These are phyloP conservation scores for Xenopus laevis DNA, from an alignment of 2,113 vertebrate species.

Conservation along the genomic window DNA sequence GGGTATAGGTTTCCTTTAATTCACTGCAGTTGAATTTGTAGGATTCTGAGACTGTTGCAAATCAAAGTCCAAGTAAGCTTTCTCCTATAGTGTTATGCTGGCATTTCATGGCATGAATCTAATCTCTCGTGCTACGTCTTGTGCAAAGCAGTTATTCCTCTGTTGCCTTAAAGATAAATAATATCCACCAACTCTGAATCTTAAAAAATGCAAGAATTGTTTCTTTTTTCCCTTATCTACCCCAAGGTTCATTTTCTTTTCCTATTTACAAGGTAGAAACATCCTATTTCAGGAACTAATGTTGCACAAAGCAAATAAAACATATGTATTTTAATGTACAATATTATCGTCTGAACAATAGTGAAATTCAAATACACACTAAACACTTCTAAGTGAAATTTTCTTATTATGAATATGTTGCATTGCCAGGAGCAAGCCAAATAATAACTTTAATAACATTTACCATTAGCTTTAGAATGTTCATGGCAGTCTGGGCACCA, in stretches of 20 bases:
- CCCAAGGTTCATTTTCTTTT: slow-evolving; percentile 13
- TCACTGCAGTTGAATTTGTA: too few relatives aligned
- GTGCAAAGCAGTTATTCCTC: not conserved
- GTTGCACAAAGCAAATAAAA: slow-evolving; percentile 28
- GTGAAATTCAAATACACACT: slow-evolving; percentile 22
- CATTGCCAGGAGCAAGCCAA: not conserved
- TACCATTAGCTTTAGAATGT: too few relatives aligned
- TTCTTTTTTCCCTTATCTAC: not conserved
- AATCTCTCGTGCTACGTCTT: too few relatives aligned
- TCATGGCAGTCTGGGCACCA: too few relatives aligned
- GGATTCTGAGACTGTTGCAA: too few relatives aligned
- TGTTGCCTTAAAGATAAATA: not conserved
- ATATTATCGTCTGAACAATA: slow-evolving; percentile 14
- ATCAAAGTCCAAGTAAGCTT: too few relatives aligned
- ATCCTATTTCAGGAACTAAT: slow-evolving; percentile 40
- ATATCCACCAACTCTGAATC: slow-evolving; percentile 4
- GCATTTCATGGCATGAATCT: too few relatives aligned
- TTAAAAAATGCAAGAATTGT: not conserved
- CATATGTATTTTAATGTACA: slow-evolving; percentile 24
- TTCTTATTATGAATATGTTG: not conserved
- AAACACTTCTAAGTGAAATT: slow-evolving; percentile 18
- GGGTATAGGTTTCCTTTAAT: too few relatives aligned
- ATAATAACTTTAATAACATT: too few relatives aligned
- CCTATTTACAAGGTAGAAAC: slow-evolving; percentile 17
- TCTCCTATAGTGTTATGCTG: too few relatives aligned